Evolutionary conservation across 2,797 vertebrate species (phyloP), one percentile per base, ranked within the genome.

Genomic region (Morus bassanus): DNA sequence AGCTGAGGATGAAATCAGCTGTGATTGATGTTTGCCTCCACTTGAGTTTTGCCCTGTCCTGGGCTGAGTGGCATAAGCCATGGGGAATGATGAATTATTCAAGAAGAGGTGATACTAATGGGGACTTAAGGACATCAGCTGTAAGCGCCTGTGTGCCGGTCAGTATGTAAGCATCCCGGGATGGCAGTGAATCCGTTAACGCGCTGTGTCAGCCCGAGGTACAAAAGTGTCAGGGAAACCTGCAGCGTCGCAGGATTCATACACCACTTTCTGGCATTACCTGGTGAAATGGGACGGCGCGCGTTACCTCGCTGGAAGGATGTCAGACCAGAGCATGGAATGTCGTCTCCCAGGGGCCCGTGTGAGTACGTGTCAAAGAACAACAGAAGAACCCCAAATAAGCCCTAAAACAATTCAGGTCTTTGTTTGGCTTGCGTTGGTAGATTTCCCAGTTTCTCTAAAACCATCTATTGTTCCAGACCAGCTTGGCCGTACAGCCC

Each of bases 81-180:
- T 51, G 16, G 25, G 82, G 67, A 48, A 12, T 5, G 30, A 8
- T 25, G 68, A 16, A 6, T 76, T 57, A 12, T 7, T 83, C 25
- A 28, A 18, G 69, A 27, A 16, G 56, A 53, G 27, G 43, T 25
- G 56, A 25, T 25, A 4, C 12, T 10, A 33, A 17, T 3, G 37
- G 0, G 18, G 64, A 2, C 46, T 10, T 41, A 3, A 19, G 74
- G 74, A 27, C 1, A 10, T 33, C 6, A 6, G 17, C 50, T 77
- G 6, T 43, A 16, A 18, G 28, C 9, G 35, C 11, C 57, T 18
- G 35, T 12, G 24, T 48, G 82, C 23, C 65, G n/a, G 73, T 39
- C 17, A 0, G 11, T 35, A 4, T 27, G 0, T 3, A 8, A 31
- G n/a, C 33, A 6, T 46, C 14, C n/a, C 0, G 0, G n/a, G 28